Conservation (phyloP, 2,888 invertebrate species). For the Sepioteuthis lessoniana region DNA sequence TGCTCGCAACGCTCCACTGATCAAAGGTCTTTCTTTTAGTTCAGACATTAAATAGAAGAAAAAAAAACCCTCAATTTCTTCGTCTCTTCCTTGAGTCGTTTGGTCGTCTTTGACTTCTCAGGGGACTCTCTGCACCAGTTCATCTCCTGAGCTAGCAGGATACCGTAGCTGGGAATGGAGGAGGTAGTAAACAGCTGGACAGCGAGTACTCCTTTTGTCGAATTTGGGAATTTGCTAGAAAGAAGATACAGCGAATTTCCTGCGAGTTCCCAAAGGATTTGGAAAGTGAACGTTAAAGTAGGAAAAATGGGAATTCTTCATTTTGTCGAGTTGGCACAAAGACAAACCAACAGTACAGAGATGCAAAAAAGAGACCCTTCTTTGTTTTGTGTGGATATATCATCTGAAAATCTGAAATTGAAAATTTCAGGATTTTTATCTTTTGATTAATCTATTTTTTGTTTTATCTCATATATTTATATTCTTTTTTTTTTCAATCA, state of each 20-base stretch:
- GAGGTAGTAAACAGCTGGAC: background rate
- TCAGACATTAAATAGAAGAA: background rate
- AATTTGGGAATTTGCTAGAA: background rate
- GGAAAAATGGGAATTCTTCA: background rate
- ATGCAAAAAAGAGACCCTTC: background rate
- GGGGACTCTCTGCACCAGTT: constrained; percentile 10
- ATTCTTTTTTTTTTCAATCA: too few relatives aligned
- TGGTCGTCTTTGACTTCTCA: background rate
- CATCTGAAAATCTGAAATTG: background rate
- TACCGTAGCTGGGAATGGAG: background rate
- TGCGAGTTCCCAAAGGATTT: background rate
- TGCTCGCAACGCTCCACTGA: background rate
- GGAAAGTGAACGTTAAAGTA: background rate
- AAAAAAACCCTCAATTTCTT: background rate
- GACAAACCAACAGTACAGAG: background rate
- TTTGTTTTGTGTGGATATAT: background rate
- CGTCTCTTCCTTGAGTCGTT: background rate
- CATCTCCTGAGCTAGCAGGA: background rate
- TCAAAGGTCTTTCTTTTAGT: background rate
- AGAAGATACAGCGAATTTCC: background rate
- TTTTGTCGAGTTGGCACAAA: background rate
- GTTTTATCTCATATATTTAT: background rate
- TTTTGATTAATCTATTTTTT: background rate
- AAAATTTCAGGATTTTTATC: background rate
- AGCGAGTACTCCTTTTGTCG: background rate